Evolutionary conservation across 2,888 invertebrate genomes (phyloP).

Genomic region (Blastobasis lacticolella): DNA sequence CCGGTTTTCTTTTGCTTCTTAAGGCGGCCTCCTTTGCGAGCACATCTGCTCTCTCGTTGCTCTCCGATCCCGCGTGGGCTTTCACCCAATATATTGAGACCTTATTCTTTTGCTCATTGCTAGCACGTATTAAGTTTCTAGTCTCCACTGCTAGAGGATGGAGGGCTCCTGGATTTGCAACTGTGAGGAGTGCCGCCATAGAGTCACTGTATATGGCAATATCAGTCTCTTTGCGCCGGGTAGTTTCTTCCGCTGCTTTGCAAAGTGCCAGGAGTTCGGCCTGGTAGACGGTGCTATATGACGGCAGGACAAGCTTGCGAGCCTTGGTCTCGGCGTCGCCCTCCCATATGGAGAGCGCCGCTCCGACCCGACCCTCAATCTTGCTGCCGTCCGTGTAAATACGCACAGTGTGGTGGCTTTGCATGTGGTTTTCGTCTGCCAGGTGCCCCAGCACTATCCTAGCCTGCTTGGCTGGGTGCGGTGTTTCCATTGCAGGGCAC

Average conservation of each 20-base stretch:
- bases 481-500: background rate
- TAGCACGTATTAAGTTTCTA: background rate
- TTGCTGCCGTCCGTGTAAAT: constrained; percentile 9
- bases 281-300: constrained; percentile 8
- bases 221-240: background rate
- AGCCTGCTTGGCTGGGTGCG: constrained; percentile 3
- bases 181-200: constrained; percentile 5
- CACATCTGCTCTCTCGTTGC: constrained; percentile 13
- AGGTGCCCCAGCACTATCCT: background rate
- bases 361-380: constrained; percentile 5
- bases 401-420: background rate
- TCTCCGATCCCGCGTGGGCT: constrained; percentile 11
- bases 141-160: constrained; percentile 10
- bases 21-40: constrained; percentile 10
- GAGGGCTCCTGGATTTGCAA: background rate
- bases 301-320: background rate
- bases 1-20: background rate
- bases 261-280: constrained; percentile 12
- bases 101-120: background rate
- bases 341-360: constrained; percentile 1
- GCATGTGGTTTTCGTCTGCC: background rate
- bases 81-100: constrained; percentile 11
- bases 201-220: constrained; percentile 10
- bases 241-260: background rate
- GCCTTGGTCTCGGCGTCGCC: background rate